phyloP scores from a whole-genome alignment of 2,797 vertebrate genomes.

The Brachyrhaphis roseni region DNA sequence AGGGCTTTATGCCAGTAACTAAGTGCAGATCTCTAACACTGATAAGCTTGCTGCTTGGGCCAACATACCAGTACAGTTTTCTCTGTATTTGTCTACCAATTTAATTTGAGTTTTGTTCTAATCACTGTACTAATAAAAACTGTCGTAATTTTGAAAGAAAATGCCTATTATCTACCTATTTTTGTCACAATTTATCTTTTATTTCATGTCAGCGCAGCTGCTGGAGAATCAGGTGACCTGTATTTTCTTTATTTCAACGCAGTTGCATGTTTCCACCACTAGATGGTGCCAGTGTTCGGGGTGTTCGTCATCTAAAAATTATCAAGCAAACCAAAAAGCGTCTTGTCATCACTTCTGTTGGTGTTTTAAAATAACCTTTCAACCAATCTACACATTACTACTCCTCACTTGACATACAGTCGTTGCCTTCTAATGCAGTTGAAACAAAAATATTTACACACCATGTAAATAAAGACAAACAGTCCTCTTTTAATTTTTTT shows the following conservation, averaged over 20 bases:
- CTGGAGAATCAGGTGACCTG: background rate
- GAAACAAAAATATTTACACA: background rate
- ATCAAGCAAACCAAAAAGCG: conserved; percentile 38
- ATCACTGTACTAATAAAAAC: background rate
- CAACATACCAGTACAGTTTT: background rate
- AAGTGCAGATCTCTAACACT: background rate
- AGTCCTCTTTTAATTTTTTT: background rate
- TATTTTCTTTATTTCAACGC: background rate
- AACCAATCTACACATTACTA: conserved; percentile 14
- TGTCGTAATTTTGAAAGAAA: background rate
- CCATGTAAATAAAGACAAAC: background rate
- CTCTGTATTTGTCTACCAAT: background rate
- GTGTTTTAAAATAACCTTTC: conserved; percentile 34
- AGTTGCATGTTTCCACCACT: conserved; percentile 29
- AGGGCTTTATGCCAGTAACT: background rate
- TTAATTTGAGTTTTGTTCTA: background rate
- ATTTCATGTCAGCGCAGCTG: background rate
- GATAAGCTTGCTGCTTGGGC: background rate
- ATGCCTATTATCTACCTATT: background rate
- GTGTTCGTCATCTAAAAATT: conserved; percentile 5
- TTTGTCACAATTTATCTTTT: background rate
- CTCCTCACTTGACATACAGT: background rate
- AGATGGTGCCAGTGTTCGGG: conserved; percentile 41
- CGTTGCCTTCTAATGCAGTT: background rate
- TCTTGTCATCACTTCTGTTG: conserved; percentile 36